Conservation (phyloP, 2,113 vertebrate species). For the Grallaria varia region DNA sequence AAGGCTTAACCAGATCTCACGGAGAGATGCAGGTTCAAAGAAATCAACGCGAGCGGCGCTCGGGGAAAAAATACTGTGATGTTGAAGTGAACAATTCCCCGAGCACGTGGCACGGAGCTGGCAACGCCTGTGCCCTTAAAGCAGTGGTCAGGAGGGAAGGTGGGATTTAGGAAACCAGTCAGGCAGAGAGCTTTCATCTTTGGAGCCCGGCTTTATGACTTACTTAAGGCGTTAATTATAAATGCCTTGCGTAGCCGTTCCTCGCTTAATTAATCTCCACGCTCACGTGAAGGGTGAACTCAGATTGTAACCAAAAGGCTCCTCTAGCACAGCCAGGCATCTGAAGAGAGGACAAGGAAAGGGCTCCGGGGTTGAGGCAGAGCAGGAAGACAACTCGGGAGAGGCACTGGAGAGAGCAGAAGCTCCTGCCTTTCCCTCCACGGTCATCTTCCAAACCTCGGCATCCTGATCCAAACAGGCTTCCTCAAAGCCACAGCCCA, state of each 20-base stretch:
- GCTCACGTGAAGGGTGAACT: not conserved
- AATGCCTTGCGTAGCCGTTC: not conserved
- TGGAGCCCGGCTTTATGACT: not conserved
- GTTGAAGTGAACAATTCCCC: constrained; percentile 3
- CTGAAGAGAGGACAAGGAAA: not conserved
- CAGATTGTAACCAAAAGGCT: not conserved
- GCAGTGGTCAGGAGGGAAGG: constrained; percentile 1
- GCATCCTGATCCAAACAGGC: not conserved
- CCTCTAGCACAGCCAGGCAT: not conserved
- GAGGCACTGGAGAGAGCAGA: not conserved
- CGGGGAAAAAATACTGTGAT: not conserved
- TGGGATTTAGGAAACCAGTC: constrained; percentile 37
- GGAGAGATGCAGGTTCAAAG: not conserved
- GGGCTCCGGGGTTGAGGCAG: not conserved
- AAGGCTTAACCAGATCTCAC: not conserved
- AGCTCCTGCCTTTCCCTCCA: not conserved
- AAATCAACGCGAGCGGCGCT: not conserved
- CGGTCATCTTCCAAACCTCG: not conserved
- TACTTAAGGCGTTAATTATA: constrained; percentile 47
- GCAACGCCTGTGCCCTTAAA: not conserved
- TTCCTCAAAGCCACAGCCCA: too few relatives aligned
- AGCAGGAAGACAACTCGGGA: not conserved
- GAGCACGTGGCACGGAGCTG: not conserved
- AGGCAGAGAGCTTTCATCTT: constrained; percentile 48
- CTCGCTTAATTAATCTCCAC: constrained; percentile 45